Percentiles rank a stretch among this genome's conserved stretches.
These are phyloP conservation scores for Colostygia pectinataria DNA, from an alignment of 2,888 invertebrate genomes.

Conservation along the genomic window DNA sequence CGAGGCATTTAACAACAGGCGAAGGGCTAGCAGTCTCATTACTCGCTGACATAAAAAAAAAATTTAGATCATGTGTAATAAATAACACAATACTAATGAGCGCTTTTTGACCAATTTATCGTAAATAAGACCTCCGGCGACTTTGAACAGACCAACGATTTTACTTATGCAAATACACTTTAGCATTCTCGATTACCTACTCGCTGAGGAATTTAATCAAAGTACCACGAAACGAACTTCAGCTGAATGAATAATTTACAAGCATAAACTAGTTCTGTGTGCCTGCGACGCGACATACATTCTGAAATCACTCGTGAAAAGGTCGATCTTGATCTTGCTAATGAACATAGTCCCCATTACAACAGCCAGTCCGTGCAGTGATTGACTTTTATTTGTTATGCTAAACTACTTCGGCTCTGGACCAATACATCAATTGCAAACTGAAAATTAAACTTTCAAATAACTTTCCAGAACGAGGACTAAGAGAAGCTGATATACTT, in stretches of 20 bases:
- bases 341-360: slow-evolving; percentile 23
- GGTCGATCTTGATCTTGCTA: slow-evolving; percentile 36
- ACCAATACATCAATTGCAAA: slow-evolving; percentile 21
- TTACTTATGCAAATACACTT: slow-evolving; percentile 23
- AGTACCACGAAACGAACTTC: slow-evolving; percentile 31
- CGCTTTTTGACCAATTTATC: neutral
- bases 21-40: too few relatives aligned
- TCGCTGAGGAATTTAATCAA: slow-evolving; percentile 31
- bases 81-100: too few relatives aligned
- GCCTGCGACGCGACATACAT: slow-evolving; percentile 38
- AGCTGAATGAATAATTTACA: slow-evolving; percentile 46
- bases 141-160: slow-evolving; percentile 17
- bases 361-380: slow-evolving; percentile 6
- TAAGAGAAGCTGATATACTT: slow-evolving; percentile 21
- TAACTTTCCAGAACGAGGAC: slow-evolving; percentile 27
- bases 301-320: slow-evolving; percentile 43
- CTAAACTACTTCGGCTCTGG: slow-evolving; percentile 12
- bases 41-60: too few relatives aligned
- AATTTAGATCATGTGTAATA: too few relatives aligned
- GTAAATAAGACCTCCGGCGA: neutral
- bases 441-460: slow-evolving; percentile 29
- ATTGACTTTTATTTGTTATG: slow-evolving; percentile 29
- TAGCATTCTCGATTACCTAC: slow-evolving; percentile 20
- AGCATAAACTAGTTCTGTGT: slow-evolving; percentile 46
- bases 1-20: too few relatives aligned